Evolutionary conservation across 2,888 invertebrate genomes (phyloP).

Genomic region (Pediacus dermestoides): DNA sequence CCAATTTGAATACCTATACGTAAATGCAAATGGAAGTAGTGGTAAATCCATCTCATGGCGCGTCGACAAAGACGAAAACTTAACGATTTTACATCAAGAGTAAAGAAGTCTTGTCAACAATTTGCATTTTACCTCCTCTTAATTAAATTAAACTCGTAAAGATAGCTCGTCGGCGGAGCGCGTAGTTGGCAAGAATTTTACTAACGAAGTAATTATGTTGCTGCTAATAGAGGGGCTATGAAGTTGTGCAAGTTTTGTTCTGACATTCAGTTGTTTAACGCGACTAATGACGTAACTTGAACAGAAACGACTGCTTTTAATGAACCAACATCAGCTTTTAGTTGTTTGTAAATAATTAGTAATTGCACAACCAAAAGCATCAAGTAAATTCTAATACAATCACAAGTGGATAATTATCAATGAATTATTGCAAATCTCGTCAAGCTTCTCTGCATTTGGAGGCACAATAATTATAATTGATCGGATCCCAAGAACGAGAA

Average conservation of each 20-base stretch:
- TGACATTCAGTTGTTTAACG: conserved; percentile 48
- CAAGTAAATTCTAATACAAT: conserved; percentile 12
- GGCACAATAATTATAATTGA: too few relatives aligned
- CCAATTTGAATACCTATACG: conserved; percentile 22
- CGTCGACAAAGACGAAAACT: conserved; percentile 24
- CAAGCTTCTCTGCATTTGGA: too few relatives aligned
- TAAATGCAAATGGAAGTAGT: conserved; percentile 18
- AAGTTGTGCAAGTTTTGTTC: conserved; percentile 46
- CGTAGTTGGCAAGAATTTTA: conserved; percentile 49
- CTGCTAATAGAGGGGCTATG: conserved; percentile 43
- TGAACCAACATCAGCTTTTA: conserved; percentile 36
- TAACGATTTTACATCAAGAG: conserved; percentile 38
- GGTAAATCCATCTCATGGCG: conserved; percentile 7
- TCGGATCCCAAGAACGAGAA: too few relatives aligned
- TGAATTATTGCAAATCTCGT: too few relatives aligned
- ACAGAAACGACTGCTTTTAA: conserved; percentile 66
- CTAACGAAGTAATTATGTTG: conserved; percentile 51
- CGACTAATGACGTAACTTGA: conserved; percentile 72
- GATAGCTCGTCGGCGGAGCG: conserved; percentile 38
- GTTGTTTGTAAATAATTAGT: conserved; percentile 35
- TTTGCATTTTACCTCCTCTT: conserved; percentile 46
- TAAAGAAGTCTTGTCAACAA: conserved; percentile 43
- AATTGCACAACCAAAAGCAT: conserved; percentile 21
- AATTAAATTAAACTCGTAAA: conserved; percentile 49
- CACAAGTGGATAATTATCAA: conserved; percentile 4